These are phyloP conservation scores for Neofelis nebulosa DNA, from an alignment of 2,113 vertebrate species.

Conservation along the genomic window DNA sequence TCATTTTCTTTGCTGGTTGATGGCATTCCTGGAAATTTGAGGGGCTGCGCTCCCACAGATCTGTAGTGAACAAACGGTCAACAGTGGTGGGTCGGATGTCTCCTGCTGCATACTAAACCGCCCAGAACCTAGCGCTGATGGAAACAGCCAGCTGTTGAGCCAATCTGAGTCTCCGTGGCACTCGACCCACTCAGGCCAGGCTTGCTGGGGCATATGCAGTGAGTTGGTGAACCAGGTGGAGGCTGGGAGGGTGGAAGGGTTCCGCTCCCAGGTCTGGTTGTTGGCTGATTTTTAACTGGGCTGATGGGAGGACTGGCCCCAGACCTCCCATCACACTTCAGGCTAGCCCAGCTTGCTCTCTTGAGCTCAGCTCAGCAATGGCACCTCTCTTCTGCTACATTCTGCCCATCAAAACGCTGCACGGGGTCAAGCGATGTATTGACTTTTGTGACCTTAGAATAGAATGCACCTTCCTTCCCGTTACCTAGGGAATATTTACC, in stretches of 20 bases:
- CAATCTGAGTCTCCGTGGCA: rapidly evolving
- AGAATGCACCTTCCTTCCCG: not conserved
- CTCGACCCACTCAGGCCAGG: not conserved
- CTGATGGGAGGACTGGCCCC: no score
- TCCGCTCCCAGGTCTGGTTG: rapidly evolving
- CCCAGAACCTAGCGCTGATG: rapidly evolving
- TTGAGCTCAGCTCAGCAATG: not conserved
- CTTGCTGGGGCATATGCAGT: rapidly evolving
- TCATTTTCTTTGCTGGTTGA: not conserved
- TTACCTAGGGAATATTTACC: not conserved
- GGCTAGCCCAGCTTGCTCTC: not conserved
- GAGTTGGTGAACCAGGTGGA: not conserved
- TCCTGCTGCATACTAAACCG: rapidly evolving
- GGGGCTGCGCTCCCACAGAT: not conserved
- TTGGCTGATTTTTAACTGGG: not conserved
- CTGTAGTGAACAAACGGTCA: not conserved
- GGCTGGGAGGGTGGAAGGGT: no score
- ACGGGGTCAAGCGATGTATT: not conserved
- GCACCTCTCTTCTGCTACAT: no score
- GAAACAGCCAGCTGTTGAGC: not conserved
- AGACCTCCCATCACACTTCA: no score
- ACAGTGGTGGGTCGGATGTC: rapidly evolving
- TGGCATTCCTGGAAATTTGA: no score
- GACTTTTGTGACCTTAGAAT: not conserved
- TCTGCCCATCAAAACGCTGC: not conserved